phyloP scores from a whole-genome alignment of 2,113 vertebrate species.

The Dipodomys ordii region DNA sequence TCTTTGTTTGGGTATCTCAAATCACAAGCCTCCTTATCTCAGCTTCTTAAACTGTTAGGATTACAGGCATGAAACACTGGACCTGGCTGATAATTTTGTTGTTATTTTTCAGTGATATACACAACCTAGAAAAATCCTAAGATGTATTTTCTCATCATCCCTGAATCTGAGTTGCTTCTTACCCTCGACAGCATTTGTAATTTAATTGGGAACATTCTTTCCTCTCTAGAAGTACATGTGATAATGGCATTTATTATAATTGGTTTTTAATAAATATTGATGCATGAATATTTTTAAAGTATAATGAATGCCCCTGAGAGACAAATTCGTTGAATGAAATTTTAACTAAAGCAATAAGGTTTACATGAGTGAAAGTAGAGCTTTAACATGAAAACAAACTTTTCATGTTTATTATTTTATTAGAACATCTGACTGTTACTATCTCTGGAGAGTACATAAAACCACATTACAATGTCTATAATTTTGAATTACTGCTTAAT shows the following conservation, averaged over 20 bases:
- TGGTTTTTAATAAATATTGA: slow-evolving; percentile 37
- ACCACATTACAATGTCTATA: slow-evolving; percentile 64
- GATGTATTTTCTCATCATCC: not conserved
- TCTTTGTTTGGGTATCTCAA: too few relatives aligned
- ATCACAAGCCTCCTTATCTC: too few relatives aligned
- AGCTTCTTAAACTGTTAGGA: too few relatives aligned
- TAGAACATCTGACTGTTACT: slow-evolving; percentile 53
- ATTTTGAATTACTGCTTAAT: slow-evolving; percentile 72
- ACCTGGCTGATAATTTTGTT: too few relatives aligned
- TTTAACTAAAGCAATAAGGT: slow-evolving; percentile 42
- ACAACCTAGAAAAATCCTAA: not conserved
- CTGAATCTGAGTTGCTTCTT: not conserved
- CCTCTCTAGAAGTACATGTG: not conserved
- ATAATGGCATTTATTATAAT: slow-evolving; percentile 3
- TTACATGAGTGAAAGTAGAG: slow-evolving; percentile 40
- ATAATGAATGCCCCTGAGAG: slow-evolving; percentile 24
- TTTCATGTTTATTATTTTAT: slow-evolving; percentile 56
- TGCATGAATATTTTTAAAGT: not conserved
- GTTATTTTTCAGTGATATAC: too few relatives aligned
- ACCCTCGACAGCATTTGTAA: not conserved
- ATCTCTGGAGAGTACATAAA: slow-evolving; percentile 67
- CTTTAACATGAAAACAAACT: slow-evolving; percentile 35
- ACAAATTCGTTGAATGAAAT: slow-evolving; percentile 46
- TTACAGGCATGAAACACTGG: too few relatives aligned
- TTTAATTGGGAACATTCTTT: slow-evolving; percentile 5